Evolutionary conservation across 2,113 vertebrate species (phyloP).

Genomic region (Phalacrocorax brasilianus): DNA sequence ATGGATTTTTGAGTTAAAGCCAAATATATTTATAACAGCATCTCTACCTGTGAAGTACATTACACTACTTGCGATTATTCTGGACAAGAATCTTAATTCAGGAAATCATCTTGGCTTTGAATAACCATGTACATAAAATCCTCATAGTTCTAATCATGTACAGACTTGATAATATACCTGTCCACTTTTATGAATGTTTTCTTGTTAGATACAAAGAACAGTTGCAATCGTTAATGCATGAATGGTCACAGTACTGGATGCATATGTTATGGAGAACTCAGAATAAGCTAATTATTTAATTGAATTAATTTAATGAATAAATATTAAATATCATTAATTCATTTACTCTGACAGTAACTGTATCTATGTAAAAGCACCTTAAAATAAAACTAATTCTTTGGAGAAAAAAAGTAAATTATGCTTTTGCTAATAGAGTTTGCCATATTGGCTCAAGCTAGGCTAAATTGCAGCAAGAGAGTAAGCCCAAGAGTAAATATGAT

Average conservation of each 20-base stretch:
- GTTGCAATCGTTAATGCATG: neutral
- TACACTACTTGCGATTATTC: neutral
- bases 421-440: slow-evolving; percentile 61
- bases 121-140: fast-evolving
- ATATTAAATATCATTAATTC: slow-evolving; percentile 18
- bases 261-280: neutral
- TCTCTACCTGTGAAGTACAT: neutral
- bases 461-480: slow-evolving; percentile 47
- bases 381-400: slow-evolving; percentile 31
- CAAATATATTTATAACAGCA: neutral
- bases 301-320: slow-evolving; percentile 3
- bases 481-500: slow-evolving; percentile 61
- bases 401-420: slow-evolving; percentile 45
- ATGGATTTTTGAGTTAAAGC: neutral
- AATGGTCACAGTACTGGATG: neutral
- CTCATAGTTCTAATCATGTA: neutral
- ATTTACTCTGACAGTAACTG: neutral
- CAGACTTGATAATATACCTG: neutral
- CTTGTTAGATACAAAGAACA: neutral
- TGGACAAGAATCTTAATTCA: neutral
- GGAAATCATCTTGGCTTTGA: neutral
- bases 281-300: slow-evolving; percentile 10
- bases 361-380: slow-evolving; percentile 25
- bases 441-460: slow-evolving; percentile 51
- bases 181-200: neutral